Percentiles rank a stretch among this genome's conserved stretches.
Evolutionary conservation across 2,888 invertebrate species (phyloP).

Genomic region (Apotomis turbidana): DNA sequence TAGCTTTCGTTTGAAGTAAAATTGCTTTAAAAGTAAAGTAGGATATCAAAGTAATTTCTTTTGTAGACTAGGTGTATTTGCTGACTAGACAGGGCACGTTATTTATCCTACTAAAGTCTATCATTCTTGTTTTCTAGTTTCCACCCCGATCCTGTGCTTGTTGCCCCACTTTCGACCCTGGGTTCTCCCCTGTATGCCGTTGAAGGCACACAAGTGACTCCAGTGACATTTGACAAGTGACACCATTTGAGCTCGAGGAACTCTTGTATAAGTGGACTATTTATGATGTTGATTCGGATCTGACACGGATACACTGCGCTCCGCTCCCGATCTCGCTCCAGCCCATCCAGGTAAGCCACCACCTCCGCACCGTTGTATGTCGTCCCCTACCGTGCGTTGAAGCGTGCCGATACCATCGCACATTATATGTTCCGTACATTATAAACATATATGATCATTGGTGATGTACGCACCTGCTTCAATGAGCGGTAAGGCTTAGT

Average conservation of each 20-base stretch:
- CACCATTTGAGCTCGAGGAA: constrained; percentile 45
- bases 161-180: constrained; percentile 45
- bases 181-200: constrained; percentile 55
- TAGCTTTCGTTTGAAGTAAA: background rate
- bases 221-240: constrained; percentile 44
- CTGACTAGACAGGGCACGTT: background rate
- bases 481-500: constrained; percentile 8
- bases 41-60: constrained; percentile 1
- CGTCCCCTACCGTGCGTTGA: too few relatives aligned
- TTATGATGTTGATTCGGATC: constrained; percentile 62
- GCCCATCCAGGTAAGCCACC: constrained; percentile 52
- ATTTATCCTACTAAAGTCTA: constrained; percentile 46
- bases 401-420: background rate
- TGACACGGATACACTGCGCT: constrained; percentile 52
- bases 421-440: background rate
- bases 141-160: constrained; percentile 51
- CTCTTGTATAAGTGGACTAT: constrained; percentile 54
- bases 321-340: constrained; percentile 47
- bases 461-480: background rate
- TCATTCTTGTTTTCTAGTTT: constrained; percentile 57
- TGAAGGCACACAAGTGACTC: constrained; percentile 48
- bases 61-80: background rate
- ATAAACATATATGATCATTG: background rate
- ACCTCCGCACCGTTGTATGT: background rate
- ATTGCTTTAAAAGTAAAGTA: constrained; percentile 22